phyloP scores from a whole-genome alignment of 2,888 invertebrate species.

The Tethea ocularis region DNA sequence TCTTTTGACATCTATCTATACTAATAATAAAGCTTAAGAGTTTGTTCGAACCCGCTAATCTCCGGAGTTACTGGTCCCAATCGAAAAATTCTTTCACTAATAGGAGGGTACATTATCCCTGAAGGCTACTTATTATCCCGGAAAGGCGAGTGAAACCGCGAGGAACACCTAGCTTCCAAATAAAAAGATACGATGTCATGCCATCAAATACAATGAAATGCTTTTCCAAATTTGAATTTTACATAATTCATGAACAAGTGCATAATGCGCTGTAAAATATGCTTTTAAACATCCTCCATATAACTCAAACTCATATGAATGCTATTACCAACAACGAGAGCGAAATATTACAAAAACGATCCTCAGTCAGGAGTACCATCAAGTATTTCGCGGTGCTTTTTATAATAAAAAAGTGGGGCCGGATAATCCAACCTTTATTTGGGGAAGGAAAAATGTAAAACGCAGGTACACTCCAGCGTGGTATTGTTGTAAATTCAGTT shows the following conservation, averaged over 20 bases:
- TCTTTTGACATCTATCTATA: too few species aligned
- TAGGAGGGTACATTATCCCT: too few species aligned
- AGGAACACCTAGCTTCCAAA: too few species aligned
- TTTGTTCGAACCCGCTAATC: too few species aligned
- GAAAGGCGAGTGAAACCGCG: too few species aligned
- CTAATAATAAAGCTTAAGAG: too few species aligned
- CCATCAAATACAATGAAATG: too few species aligned
- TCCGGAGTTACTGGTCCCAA: too few species aligned
- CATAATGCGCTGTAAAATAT: neutral
- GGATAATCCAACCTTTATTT: constrained; percentile 29
- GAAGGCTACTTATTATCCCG: neutral
- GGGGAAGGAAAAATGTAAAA: constrained; percentile 30
- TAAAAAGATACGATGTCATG: neutral
- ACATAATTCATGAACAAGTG: neutral
- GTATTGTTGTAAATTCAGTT: constrained; percentile 39
- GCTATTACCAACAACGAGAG: neutral
- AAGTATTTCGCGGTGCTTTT: neutral
- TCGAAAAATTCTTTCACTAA: too few species aligned
- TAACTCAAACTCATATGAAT: neutral
- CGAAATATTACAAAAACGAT: constrained; percentile 1
- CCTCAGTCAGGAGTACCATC: constrained; percentile 1
- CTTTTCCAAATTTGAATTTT: neutral
- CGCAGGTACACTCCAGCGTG: constrained; percentile 10
- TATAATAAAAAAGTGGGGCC: constrained; percentile 29
- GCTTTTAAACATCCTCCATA: neutral